A percentile compares a stretch with the other conserved stretches of the same genome.
Conservation (phyloP, 2,797 vertebrate species). For the Iguana delicatissima region DNA sequence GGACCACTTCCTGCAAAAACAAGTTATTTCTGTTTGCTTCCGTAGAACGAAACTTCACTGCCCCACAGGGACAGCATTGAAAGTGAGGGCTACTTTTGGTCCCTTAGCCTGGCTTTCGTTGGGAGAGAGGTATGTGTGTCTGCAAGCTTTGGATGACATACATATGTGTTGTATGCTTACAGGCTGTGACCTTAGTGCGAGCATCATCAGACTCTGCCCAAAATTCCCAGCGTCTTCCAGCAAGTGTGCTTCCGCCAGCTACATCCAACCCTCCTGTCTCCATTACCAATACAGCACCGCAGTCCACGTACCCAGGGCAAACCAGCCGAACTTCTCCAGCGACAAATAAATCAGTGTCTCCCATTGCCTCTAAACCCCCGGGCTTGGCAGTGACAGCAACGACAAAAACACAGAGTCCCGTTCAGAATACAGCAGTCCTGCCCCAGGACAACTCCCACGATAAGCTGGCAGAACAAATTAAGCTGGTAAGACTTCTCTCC, state of each 20-base stretch:
- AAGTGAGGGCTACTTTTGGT: background rate
- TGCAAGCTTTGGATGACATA: background rate
- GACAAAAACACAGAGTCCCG: slow-evolving; percentile 83
- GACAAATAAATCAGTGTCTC: slow-evolving; percentile 77
- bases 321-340: slow-evolving; percentile 81
- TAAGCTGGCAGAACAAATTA: slow-evolving; percentile 90
- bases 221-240: slow-evolving; percentile 83
- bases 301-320: slow-evolving; percentile 79
- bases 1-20: background rate
- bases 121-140: background rate
- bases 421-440: slow-evolving; percentile 79
- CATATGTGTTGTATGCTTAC: background rate
- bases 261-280: slow-evolving; percentile 80
- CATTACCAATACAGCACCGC: slow-evolving; percentile 75
- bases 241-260: slow-evolving; percentile 81
- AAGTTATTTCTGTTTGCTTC: background rate
- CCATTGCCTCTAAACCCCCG: slow-evolving; percentile 86
- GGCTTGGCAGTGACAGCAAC: slow-evolving; percentile 83
- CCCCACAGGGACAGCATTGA: background rate
- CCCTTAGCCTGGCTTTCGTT: background rate
- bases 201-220: slow-evolving; percentile 83
- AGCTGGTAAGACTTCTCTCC: slow-evolving; percentile 81
- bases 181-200: slow-evolving; percentile 88
- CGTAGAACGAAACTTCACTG: background rate
- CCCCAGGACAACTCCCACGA: slow-evolving; percentile 89